Conservation (phyloP, 2,888 invertebrate species). For the Oxycera nigricornis region DNA sequence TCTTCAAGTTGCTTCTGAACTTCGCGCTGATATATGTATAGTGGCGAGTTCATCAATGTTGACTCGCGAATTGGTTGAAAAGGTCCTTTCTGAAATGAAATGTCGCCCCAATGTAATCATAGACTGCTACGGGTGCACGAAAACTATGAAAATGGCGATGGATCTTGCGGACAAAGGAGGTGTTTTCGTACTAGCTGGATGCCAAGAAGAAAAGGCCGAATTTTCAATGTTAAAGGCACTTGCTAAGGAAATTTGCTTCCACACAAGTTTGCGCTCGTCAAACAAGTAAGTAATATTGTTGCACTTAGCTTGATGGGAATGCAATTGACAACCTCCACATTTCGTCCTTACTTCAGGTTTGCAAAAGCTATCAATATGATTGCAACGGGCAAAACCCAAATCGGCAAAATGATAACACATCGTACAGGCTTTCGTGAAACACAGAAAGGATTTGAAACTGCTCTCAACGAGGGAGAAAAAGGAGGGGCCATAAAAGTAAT, state of each 20-base stretch:
- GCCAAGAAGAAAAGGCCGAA: conserved; percentile 54
- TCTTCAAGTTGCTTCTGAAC: conserved; percentile 34
- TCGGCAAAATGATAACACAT: conserved; percentile 28
- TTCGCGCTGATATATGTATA: conserved; percentile 48
- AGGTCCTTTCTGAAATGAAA: conserved; percentile 49
- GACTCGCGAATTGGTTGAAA: conserved; percentile 50
- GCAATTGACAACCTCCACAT: background rate
- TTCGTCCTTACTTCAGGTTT: background rate
- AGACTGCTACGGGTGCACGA: conserved; percentile 54
- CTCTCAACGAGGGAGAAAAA: background rate
- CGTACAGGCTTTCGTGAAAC: background rate
- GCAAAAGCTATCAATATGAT: conserved; percentile 17
- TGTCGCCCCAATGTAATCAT: conserved; percentile 55
- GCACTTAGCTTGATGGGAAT: no score
- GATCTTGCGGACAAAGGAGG: conserved; percentile 54
- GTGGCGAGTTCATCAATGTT: conserved; percentile 47
- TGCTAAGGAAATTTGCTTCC: conserved; percentile 55
- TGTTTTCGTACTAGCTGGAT: conserved; percentile 54
- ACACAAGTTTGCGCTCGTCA: conserved; percentile 55
- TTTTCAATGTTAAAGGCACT: conserved; percentile 55
- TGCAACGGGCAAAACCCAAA: background rate
- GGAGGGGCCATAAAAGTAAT: conserved; percentile 7
- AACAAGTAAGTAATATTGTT: conserved; percentile 56
- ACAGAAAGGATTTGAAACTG: conserved; percentile 3
- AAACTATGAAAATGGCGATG: conserved; percentile 55